Conservation (phyloP, 2,888 invertebrate genomes). For the Elaeidobius kamerunicus region DNA sequence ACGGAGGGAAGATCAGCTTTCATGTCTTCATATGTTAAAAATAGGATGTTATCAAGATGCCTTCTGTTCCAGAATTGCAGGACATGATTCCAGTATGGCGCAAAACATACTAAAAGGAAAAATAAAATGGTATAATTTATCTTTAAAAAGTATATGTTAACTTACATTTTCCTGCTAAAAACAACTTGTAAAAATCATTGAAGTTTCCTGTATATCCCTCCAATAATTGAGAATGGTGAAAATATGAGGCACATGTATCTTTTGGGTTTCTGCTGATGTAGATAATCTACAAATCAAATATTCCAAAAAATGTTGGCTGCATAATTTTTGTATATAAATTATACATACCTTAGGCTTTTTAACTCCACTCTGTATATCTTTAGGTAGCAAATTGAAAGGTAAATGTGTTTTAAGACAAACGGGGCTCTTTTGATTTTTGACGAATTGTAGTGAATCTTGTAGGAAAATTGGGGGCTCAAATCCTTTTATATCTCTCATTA, state of each 20-base stretch:
- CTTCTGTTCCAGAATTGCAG: slow-evolving; percentile 37
- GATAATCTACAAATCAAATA: slow-evolving; percentile 61
- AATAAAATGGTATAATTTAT: background rate
- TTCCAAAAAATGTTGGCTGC: no score
- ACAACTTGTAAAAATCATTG: slow-evolving; percentile 59
- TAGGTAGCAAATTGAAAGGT: slow-evolving; percentile 59
- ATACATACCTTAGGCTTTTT: slow-evolving; percentile 46
- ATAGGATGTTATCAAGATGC: slow-evolving; percentile 38
- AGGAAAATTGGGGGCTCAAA: slow-evolving; percentile 39
- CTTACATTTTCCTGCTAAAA: slow-evolving; percentile 58
- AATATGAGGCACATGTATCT: slow-evolving; percentile 69
- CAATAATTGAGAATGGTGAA: slow-evolving; percentile 62
- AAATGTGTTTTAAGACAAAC: slow-evolving; percentile 65
- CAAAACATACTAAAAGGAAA: slow-evolving; percentile 40
- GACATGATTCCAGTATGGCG: slow-evolving; percentile 43
- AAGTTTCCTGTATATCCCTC: slow-evolving; percentile 56
- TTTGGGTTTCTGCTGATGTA: slow-evolving; percentile 71
- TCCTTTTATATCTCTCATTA: slow-evolving; percentile 40
- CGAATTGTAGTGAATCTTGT: slow-evolving; percentile 39
- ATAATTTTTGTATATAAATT: background rate
- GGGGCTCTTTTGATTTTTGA: slow-evolving; percentile 34
- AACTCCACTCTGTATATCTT: slow-evolving; percentile 46
- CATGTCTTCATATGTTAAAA: slow-evolving; percentile 42
- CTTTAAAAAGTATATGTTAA: background rate
- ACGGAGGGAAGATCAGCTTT: slow-evolving; percentile 33